Evolutionary conservation across 2,113 vertebrate species (phyloP).

Genomic region (Orcinus orca): DNA sequence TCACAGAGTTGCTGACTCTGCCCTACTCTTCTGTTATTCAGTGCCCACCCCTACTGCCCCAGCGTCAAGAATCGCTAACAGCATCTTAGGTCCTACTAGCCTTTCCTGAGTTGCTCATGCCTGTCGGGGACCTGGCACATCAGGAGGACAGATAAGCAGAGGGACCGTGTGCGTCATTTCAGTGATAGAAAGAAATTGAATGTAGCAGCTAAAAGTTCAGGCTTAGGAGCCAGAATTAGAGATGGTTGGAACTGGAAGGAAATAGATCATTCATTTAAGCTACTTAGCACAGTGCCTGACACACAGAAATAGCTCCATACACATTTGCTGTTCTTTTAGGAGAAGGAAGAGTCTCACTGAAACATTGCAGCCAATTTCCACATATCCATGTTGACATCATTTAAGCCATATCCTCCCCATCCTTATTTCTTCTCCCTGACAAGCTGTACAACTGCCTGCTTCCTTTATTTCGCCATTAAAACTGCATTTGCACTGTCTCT

Average conservation of each 20-base stretch:
- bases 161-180: background rate
- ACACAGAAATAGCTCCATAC: background rate
- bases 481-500: background rate
- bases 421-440: background rate
- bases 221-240: background rate
- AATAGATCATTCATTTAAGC: background rate
- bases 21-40: background rate
- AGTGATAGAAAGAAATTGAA: background rate
- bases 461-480: background rate
- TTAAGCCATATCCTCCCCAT: background rate
- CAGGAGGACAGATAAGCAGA: background rate
- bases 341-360: background rate
- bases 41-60: background rate
- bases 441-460: background rate
- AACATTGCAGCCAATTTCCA: background rate
- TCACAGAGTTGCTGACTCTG: background rate
- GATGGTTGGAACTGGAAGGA: background rate
- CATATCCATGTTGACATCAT: no score
- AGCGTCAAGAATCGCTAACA: background rate
- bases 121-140: background rate
- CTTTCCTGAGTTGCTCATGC: background rate
- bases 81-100: background rate
- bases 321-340: rapidly evolving
- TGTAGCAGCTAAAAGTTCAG: background rate
- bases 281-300: background rate